A percentile compares a stretch with the other conserved stretches of the same genome.
Conservation (phyloP, 2,797 vertebrate species). For the Squalus acanthias region DNA sequence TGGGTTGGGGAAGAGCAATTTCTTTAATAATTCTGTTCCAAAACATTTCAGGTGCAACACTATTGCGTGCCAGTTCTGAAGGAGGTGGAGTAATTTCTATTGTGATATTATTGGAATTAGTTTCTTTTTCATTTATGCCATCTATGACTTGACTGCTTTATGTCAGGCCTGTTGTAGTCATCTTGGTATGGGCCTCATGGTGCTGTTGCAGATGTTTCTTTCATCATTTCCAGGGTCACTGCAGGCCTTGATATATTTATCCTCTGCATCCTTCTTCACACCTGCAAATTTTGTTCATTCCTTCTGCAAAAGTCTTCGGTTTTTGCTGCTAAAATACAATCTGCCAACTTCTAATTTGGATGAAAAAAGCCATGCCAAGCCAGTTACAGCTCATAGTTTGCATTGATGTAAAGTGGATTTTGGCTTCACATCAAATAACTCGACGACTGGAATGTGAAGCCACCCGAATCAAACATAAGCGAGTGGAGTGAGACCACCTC, state of each 20-base stretch:
- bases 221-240: background rate
- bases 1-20: background rate
- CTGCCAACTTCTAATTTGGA: background rate
- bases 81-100: background rate
- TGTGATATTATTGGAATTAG: background rate
- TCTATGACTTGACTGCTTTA: background rate
- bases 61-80: background rate
- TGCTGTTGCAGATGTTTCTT: background rate
- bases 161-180: background rate
- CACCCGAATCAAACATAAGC: background rate
- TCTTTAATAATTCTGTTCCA: background rate
- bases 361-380: background rate
- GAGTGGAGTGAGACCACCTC: background rate
- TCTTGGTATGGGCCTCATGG: background rate
- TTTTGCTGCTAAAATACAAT: background rate
- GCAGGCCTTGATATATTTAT: background rate
- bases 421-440: background rate
- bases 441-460: too few species aligned
- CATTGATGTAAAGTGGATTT: background rate
- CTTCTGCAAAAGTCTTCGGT: background rate
- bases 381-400: background rate
- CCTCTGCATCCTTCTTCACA: background rate
- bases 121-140: background rate
- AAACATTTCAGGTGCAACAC: background rate
- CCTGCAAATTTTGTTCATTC: background rate